Percentiles rank a stretch among this genome's conserved stretches.
Evolutionary conservation across 2,888 invertebrate genomes (phyloP).

Genomic region (Papilio protenor): DNA sequence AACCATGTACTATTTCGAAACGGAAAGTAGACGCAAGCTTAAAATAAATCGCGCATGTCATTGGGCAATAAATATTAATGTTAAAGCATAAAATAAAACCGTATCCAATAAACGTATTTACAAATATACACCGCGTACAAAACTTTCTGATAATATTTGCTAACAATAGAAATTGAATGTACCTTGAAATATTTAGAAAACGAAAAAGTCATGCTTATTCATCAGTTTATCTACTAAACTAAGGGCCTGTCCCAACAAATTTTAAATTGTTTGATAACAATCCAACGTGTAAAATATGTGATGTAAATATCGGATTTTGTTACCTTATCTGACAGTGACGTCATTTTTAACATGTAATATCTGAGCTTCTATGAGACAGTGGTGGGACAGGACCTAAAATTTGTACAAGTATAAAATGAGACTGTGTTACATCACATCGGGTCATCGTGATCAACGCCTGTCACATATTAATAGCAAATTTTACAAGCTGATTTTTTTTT

Average conservation of each 20-base stretch:
- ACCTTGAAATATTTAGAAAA: background rate
- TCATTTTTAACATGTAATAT: background rate
- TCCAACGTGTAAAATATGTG: too few relatives aligned
- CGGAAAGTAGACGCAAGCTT: background rate
- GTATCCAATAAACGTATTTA: background rate
- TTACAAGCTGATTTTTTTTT: background rate
- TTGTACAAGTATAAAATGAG: background rate
- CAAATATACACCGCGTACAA: background rate
- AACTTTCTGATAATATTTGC: slow-evolving; percentile 16
- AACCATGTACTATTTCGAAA: background rate
- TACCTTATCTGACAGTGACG: too few relatives aligned
- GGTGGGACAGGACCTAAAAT: background rate
- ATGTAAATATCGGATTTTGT: too few relatives aligned
- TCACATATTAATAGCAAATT: background rate
- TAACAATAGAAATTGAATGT: background rate
- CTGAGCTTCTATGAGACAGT: background rate
- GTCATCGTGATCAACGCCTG: background rate
- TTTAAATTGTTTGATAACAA: too few relatives aligned
- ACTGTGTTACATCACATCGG: background rate
- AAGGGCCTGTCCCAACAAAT: too few relatives aligned
- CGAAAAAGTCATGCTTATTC: background rate
- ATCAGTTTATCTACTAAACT: background rate
- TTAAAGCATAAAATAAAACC: background rate
- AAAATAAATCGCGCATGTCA: slow-evolving; percentile 15
- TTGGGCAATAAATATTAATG: slow-evolving; percentile 8